These are phyloP conservation scores for Tipula unca DNA, from an alignment of 2,888 invertebrate genomes.

Conservation along the genomic window DNA sequence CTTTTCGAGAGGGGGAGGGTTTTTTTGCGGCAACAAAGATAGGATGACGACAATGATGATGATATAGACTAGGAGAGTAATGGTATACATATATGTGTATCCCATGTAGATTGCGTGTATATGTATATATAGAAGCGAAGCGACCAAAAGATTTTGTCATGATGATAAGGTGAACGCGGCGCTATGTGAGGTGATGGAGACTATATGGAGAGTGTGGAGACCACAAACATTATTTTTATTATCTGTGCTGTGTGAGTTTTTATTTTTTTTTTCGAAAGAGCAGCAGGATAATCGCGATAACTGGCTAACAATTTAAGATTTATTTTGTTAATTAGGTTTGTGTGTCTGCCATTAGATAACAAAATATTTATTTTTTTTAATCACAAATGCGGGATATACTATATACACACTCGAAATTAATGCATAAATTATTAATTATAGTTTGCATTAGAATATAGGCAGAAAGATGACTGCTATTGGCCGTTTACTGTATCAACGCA, in stretches of 20 bases:
- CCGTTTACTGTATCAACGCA: background rate
- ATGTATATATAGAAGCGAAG: background rate
- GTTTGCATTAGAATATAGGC: background rate
- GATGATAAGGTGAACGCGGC: background rate
- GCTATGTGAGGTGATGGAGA: background rate
- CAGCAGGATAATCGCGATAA: conserved; percentile 9
- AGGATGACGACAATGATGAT: background rate
- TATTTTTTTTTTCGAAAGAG: background rate
- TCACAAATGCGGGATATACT: background rate
- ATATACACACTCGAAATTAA: background rate
- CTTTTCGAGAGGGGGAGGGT: background rate
- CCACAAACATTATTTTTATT: conserved; percentile 9
- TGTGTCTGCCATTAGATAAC: background rate
- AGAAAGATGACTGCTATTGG: background rate
- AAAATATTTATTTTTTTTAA: background rate
- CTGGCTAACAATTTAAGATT: conserved; percentile 15
- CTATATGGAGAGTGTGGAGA: background rate
- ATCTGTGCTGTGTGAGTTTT: background rate
- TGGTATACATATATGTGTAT: background rate
- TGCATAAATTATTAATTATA: conserved; percentile 8
- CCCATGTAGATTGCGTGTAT: background rate
- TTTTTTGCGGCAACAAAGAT: background rate
- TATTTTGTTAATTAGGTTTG: conserved; percentile 21
- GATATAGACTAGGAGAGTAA: background rate
- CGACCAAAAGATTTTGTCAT: background rate